Base-by-base conservation (phyloP, 2,888 invertebrate species). In the Epistrophe eligans region DNA sequence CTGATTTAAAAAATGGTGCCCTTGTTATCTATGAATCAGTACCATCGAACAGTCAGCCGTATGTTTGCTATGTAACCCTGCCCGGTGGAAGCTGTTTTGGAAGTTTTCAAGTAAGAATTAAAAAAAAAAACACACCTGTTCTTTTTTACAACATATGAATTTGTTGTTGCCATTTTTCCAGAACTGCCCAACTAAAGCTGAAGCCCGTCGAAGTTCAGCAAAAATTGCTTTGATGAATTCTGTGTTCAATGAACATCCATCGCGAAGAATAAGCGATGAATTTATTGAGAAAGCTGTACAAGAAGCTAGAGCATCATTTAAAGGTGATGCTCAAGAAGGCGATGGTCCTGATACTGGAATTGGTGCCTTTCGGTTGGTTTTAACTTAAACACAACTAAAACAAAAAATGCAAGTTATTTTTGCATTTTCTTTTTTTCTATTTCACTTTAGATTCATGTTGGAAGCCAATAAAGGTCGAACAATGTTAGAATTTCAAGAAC, bases 171-270 rank as follows among this genome's bases (percentile, higher is more conserved):
- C 8, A 17, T 50, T 38, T n/a, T 24, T 48, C 11, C 13, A 98
- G 96, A 98, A 98, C 92, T 98, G 98, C 92, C 97, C 97, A 3
- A 98, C 98, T 32, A 98, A 98, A 93, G 98, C 98, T 8, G 98
- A 98, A 92, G 98, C 98, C 6, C 95, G 98, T 58, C 95, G 98
- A 89, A 98, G 98, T 90, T 98, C 98, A 0, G 98, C 98, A 1
- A 98, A 98, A 94, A 98, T 98, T 89, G 98, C 98, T 1, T 94
- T 98, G 19, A 98, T 98, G 98, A 98, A 98, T 94, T 98, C 98
- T 11, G 98, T 98, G 67, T 98, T 98, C 93, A 98, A 98, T 92
- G 98, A 98, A 91, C 98, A 98, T 93, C 98, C 98, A 55, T 97
- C 98, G 2, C 94, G 98, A 79, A 95, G 97, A 89, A 98, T 98